Conservation (phyloP, 1,140 invertebrate genomes). For the Uloborus diversus region DNA sequence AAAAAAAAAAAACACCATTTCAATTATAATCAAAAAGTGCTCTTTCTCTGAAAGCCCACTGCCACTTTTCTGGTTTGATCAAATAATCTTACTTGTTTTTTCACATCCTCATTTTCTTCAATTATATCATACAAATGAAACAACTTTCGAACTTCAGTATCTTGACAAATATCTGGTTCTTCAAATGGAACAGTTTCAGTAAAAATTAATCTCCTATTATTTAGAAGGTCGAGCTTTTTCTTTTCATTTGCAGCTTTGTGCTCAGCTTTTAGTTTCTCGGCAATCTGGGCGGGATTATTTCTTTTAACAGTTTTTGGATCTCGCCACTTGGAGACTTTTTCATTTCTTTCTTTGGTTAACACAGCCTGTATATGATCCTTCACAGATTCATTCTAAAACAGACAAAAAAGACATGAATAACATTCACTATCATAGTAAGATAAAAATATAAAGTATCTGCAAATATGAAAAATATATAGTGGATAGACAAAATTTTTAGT, state of each 20-base stretch:
- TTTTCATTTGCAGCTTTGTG: constrained; percentile 32
- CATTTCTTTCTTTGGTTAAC: constrained; percentile 5
- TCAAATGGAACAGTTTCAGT: constrained; percentile 19
- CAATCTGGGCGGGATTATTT: neutral
- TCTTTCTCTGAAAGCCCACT: too few relatives aligned
- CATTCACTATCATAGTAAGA: too few relatives aligned
- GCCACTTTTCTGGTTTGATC: neutral
- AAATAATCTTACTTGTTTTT: constrained; percentile 30
- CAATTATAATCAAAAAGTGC: too few relatives aligned
- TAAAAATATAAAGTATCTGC: too few relatives aligned
- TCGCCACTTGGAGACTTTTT: constrained; percentile 3
- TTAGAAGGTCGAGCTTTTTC: constrained; percentile 20
- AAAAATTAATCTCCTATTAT: constrained; percentile 29
- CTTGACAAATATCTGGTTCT: neutral
- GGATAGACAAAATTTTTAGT: too few relatives aligned
- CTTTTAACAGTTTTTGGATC: constrained; percentile 10
- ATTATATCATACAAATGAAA: constrained; percentile 54
- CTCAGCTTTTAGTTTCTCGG: neutral
- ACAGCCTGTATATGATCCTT: constrained; percentile 36
- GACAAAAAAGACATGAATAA: neutral
- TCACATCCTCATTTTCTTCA: constrained; percentile 44
- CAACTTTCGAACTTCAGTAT: constrained; percentile 35
- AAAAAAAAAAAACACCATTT: too few relatives aligned
- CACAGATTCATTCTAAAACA: constrained; percentile 24
- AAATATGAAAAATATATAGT: too few relatives aligned